Evolutionary conservation across 2,888 invertebrate genomes (phyloP).

Genomic region (Globia sparganii): DNA sequence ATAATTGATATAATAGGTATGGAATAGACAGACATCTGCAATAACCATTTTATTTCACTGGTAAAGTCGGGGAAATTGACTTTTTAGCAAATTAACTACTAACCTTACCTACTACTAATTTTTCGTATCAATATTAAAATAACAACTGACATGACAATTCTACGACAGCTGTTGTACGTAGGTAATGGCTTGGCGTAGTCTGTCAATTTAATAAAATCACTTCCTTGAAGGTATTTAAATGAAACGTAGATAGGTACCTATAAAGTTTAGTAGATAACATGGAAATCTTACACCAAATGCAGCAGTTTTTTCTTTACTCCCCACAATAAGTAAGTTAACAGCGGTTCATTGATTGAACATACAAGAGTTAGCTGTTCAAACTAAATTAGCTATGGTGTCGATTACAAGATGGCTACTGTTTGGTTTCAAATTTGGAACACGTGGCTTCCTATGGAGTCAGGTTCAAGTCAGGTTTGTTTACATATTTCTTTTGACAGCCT

Average conservation of each 20-base stretch:
- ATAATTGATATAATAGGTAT: not conserved
- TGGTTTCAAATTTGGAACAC: slow-evolving; percentile 24
- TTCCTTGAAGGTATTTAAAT: not conserved
- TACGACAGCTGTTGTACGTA: not conserved
- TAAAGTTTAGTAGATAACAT: not conserved
- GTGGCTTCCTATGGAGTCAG: not conserved
- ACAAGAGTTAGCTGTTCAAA: slow-evolving; percentile 21
- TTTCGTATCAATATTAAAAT: not conserved
- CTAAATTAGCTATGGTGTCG: slow-evolving; percentile 25
- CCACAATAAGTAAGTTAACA: slow-evolving; percentile 12
- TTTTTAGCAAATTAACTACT: not conserved
- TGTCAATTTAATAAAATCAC: not conserved
- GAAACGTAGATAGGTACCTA: not conserved
- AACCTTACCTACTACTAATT: not conserved
- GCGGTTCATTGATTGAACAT: slow-evolving; percentile 4
- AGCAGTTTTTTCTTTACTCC: not conserved
- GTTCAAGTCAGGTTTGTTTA: not conserved
- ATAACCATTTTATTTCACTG: not conserved
- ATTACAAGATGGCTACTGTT: slow-evolving; percentile 44
- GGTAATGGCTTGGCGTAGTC: not conserved
- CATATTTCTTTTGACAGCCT: not conserved
- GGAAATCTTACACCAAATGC: not conserved
- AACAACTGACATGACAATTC: not conserved
- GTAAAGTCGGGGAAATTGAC: not conserved
- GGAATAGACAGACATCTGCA: not conserved